Percentiles rank a stretch among this genome's conserved stretches.
Evolutionary conservation across 1,140 invertebrate genomes (phyloP).

Genomic region (Drosophila sucinea): DNA sequence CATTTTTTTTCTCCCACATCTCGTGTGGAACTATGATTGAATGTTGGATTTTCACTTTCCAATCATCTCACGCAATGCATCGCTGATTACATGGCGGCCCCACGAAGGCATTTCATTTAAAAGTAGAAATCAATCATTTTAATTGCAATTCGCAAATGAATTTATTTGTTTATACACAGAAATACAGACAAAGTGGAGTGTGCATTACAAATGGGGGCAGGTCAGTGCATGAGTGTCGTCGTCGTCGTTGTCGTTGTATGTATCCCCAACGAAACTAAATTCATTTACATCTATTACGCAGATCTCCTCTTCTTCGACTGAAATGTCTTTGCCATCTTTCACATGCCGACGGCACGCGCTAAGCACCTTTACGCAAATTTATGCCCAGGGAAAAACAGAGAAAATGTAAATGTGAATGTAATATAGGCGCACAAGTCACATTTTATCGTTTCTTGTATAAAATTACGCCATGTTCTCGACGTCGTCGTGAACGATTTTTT

Average conservation of each 20-base stretch:
- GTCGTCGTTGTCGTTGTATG: neutral
- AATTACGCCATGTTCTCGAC: constrained; percentile 13
- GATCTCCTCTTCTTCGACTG: constrained; percentile 15
- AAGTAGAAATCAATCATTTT: constrained; percentile 60
- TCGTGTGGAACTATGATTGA: constrained; percentile 13
- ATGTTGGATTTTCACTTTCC: constrained; percentile 56
- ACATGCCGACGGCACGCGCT: constrained; percentile 59
- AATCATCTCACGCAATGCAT: constrained; percentile 50
- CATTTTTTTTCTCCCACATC: neutral
- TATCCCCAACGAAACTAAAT: constrained; percentile 36
- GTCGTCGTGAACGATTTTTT: constrained; percentile 3
- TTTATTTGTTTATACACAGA: constrained; percentile 57
- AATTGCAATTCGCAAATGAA: constrained; percentile 21
- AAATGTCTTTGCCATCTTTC: constrained; percentile 25
- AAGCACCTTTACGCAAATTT: constrained; percentile 16
- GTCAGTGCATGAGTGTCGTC: constrained; percentile 45
- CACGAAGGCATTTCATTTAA: constrained; percentile 61
- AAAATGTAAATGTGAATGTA: constrained; percentile 50
- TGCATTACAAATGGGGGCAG: constrained; percentile 33
- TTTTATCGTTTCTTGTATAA: constrained; percentile 20
- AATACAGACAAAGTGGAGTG: constrained; percentile 30
- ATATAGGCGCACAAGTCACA: constrained; percentile 44
- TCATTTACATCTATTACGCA: constrained; percentile 55
- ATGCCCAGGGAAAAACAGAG: constrained; percentile 16
- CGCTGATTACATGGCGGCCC: constrained; percentile 1